Evolutionary conservation across 1,140 invertebrate species (phyloP).

Genomic region (Apis laboriosa): DNA sequence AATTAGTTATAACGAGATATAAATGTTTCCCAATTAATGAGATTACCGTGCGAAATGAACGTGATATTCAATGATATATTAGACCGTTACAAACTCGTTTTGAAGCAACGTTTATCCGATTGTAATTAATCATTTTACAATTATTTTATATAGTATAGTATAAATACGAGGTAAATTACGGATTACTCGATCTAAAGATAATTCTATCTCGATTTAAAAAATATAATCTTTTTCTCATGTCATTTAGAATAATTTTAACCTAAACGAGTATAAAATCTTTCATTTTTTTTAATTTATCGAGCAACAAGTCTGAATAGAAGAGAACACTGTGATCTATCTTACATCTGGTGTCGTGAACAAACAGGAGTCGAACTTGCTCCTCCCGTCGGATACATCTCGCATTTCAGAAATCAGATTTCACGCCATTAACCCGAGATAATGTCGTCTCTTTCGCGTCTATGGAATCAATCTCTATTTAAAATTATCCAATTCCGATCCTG

Average conservation of each 20-base stretch:
- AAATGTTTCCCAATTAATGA: background rate
- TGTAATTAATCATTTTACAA: no score
- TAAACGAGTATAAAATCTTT: no score
- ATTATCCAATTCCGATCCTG: conserved; percentile 32
- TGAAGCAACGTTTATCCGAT: no score
- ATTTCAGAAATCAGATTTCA: background rate
- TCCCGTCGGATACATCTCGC: conserved; percentile 23
- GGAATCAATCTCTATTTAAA: conserved; percentile 24
- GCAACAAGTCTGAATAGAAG: background rate
- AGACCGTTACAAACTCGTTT: no score
- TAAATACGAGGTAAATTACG: no score
- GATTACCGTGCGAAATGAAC: background rate
- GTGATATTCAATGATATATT: background rate
- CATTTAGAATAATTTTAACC: no score
- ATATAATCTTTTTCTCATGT: no score
- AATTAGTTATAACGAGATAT: background rate
- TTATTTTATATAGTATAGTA: no score
- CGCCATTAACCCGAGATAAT: conserved; percentile 29
- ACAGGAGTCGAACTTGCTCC: conserved; percentile 1
- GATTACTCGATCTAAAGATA: no score
- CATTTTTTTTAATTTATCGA: background rate
- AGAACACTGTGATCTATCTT: background rate
- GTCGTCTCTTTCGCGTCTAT: conserved; percentile 38
- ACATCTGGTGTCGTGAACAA: conserved; percentile 16
- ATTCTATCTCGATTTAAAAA: no score